Evolutionary conservation across 2,797 vertebrate genomes (phyloP).

Genomic region (Ibycter americanus): DNA sequence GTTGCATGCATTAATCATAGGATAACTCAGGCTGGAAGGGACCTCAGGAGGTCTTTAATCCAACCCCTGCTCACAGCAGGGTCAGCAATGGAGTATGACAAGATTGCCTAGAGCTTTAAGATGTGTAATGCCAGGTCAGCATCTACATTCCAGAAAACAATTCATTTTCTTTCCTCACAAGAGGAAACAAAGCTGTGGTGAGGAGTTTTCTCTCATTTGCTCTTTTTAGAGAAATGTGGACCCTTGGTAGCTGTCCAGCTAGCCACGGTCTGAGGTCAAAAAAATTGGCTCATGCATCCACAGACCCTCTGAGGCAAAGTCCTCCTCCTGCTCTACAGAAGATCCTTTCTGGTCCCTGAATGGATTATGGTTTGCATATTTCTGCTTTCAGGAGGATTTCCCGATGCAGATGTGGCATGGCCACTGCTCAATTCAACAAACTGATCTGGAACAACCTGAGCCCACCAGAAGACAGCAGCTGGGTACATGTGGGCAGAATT

Average conservation of each 20-base stretch:
- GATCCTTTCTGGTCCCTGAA: neutral
- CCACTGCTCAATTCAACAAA: neutral
- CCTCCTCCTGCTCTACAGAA: neutral
- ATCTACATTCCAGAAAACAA: neutral
- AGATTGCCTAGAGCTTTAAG: neutral
- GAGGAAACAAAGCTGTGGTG: neutral
- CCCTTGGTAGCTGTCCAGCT: neutral
- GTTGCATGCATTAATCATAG: neutral
- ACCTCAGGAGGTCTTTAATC: neutral
- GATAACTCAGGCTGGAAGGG: neutral
- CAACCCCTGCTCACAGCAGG: neutral
- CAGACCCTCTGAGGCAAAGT: neutral
- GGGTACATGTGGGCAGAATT: fast-evolving
- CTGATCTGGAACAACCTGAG: neutral
- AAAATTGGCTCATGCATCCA: neutral
- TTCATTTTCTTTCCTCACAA: neutral
- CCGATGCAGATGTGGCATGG: neutral
- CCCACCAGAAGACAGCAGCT: fast-evolving
- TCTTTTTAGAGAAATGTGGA: fast-evolving
- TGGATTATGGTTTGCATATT: fast-evolving
- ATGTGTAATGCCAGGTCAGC: neutral
- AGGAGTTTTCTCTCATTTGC: neutral
- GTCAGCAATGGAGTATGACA: neutral
- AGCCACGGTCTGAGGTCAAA: neutral
- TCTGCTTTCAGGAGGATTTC: neutral